Base-by-base conservation (phyloP, 2,797 vertebrate genomes). In the Aselliscus stoliczkanus region DNA sequence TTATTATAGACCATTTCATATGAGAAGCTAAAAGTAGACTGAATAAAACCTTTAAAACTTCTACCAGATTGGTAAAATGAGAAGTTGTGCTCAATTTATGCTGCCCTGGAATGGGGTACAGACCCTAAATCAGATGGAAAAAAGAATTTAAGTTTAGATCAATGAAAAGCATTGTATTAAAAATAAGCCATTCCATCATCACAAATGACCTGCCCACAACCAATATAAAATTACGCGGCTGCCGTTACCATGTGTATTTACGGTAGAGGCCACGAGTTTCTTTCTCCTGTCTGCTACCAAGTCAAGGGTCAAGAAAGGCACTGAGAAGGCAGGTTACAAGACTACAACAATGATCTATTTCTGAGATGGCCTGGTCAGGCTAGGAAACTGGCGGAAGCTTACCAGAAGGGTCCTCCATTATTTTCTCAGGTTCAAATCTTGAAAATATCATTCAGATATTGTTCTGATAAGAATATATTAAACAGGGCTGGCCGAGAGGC, bases 81-180 rank as follows among this genome's bases (percentile, higher is more conserved):
- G 64, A 94, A 69, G 64, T 17, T 89, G 31, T 93, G 42, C 73
- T 93, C 92, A 93, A 79, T 79, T 90, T 93, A 93, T 62, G 64
- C 39, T 79, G 83, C 58, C 58, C 87, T 93, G 21, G 17, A 95
- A 86, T 80, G 92, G 58, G 87, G n/a, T 39, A 79, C 67, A 79
- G 34, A 80, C 34, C 87, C 39, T 65, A 62, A 93, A 87, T 88
- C 58, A 93, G 52, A 94, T 12, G 75, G 47, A 20, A 76, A 88
- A 69, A 76, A 60, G 9, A 52, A 82, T 60, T 75, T 72, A 91
- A 52, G 52, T 70, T 96, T 88, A 95, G 87, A 58, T 83, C 69
- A 93, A 96, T 96, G 73, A 94, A 93, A 93, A 96, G 94, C 81
- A 93, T 9, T 87, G 44, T 8, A 79, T 96, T 96, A 96, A 93